Evolutionary conservation across 2,888 invertebrate species (phyloP), one percentile per base, ranked within the genome.

Genomic region (Macroteleia sp.): DNA sequence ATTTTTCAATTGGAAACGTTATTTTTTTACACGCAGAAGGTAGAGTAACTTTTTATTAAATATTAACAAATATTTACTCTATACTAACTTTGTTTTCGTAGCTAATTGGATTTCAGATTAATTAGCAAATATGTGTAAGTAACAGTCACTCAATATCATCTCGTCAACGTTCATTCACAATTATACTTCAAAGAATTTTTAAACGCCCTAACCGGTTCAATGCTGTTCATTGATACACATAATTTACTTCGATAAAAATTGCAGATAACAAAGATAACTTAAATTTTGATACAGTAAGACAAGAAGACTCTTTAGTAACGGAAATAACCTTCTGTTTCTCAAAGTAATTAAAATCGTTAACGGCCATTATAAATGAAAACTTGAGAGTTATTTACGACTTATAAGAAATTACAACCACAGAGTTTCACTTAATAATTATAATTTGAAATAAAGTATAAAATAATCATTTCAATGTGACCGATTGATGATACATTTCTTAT

Each of bases 91-190:
- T n/a, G n/a, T 61, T 16, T 25, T 6, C 46, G 12, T 3, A 14
- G 8, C 16, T 61, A 61, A 61, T 46, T 61, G 61, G 46, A 16
- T 36, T 46, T 61, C n/a, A 46, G 46, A 46, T 61, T 61, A 46
- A 61, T 46, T 61, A 46, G 17, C 46, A 46, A 34, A 61, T 16
- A 46, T 36, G 46, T 36, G 2, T 46, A 61, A 61, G 34, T 61
- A 46, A 46, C 61, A 61, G 46, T 36, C 25, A 12, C 25, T 61
- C 25, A 46, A 36, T 46, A 25, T 46, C 46, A 25, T 22, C 22
- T 62, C 20, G 14, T 28, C 28, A 16, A 22, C 20, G 28, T 64
- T n/a, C 48, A 42, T 41, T 36, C 32, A 52, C 32, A 64, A 64
- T 64, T 32, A 42, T 64, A 42, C 39, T 42, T 52, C 9, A 42